phyloP scores from a whole-genome alignment of 2,888 invertebrate species.

The Lithophane ornitopus region DNA sequence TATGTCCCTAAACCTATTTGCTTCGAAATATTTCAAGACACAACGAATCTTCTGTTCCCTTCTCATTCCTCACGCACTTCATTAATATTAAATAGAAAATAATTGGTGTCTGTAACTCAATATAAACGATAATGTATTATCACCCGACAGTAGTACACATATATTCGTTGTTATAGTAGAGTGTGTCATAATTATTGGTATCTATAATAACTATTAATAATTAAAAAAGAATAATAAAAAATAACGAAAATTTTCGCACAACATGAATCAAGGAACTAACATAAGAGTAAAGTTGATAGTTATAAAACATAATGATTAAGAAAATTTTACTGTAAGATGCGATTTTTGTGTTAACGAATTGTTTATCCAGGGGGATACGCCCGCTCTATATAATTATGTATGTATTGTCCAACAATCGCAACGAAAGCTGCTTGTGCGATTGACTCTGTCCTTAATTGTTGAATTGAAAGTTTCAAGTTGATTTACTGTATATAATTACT shows the following conservation, averaged over 20 bases:
- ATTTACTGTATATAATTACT: slow-evolving; percentile 80
- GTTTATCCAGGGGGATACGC: slow-evolving; percentile 63
- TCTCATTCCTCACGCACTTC: slow-evolving; percentile 76
- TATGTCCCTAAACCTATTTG: slow-evolving; percentile 57
- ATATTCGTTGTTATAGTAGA: slow-evolving; percentile 85
- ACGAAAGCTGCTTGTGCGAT: slow-evolving; percentile 54
- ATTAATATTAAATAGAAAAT: slow-evolving; percentile 79
- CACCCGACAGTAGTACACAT: slow-evolving; percentile 80
- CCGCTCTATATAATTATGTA: slow-evolving; percentile 57
- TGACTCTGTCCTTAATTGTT: slow-evolving; percentile 64
- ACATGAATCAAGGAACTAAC: slow-evolving; percentile 87
- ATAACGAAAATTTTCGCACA: slow-evolving; percentile 89
- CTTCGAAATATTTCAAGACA: slow-evolving; percentile 77
- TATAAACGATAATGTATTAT: slow-evolving; percentile 76
- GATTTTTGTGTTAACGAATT: slow-evolving; percentile 60
- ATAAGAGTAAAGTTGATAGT: slow-evolving; percentile 84
- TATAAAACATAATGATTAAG: slow-evolving; percentile 78
- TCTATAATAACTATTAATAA: slow-evolving; percentile 77
- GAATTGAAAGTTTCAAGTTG: slow-evolving; percentile 69
- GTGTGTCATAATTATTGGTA: slow-evolving; percentile 82
- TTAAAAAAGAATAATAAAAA: slow-evolving; percentile 72
- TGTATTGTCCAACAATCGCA: slow-evolving; percentile 69
- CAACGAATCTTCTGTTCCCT: slow-evolving; percentile 83
- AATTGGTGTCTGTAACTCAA: slow-evolving; percentile 88
- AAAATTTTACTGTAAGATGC: slow-evolving; percentile 70